Conservation (phyloP, 2,113 vertebrate species). For the Halichoerus grypus region DNA sequence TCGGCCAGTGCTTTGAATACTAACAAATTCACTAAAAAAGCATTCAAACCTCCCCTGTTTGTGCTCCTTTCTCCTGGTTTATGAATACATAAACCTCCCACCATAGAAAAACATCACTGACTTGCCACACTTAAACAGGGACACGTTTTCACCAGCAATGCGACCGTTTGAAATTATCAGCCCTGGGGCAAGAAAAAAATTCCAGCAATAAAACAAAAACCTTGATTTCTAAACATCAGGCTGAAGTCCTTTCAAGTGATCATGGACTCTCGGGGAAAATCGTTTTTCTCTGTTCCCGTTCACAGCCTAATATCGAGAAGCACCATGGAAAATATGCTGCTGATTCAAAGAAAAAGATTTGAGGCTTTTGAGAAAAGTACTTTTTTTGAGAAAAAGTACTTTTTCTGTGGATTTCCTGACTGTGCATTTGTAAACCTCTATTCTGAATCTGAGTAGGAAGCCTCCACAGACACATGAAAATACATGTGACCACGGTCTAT, state of each 20-base stretch:
- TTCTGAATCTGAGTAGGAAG: not conserved
- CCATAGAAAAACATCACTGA: not conserved
- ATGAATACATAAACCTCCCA: not conserved
- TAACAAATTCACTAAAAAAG: not conserved
- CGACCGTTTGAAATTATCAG: not conserved
- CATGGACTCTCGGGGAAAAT: accelerated
- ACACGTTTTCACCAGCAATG: not conserved
- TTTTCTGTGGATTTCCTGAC: not conserved
- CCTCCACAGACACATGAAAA: accelerated
- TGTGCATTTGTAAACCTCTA: accelerated
- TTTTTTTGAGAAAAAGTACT: too few species aligned
- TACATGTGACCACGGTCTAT: accelerated
- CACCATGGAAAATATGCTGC: accelerated
- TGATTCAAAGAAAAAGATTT: not conserved
- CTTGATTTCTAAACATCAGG: not conserved
- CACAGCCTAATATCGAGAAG: too few species aligned
- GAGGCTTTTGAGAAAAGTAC: too few species aligned
- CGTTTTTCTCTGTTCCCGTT: not conserved
- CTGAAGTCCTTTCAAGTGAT: not conserved
- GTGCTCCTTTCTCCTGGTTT: not conserved
- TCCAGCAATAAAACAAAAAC: conserved; percentile 6
- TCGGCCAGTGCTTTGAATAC: not conserved
- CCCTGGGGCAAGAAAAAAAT: not conserved
- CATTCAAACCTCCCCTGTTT: accelerated
- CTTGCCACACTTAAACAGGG: not conserved